Evolutionary conservation across 2,888 invertebrate genomes (phyloP), one percentile per base, ranked within the genome.

Genomic region (Cataglyphis livida): DNA sequence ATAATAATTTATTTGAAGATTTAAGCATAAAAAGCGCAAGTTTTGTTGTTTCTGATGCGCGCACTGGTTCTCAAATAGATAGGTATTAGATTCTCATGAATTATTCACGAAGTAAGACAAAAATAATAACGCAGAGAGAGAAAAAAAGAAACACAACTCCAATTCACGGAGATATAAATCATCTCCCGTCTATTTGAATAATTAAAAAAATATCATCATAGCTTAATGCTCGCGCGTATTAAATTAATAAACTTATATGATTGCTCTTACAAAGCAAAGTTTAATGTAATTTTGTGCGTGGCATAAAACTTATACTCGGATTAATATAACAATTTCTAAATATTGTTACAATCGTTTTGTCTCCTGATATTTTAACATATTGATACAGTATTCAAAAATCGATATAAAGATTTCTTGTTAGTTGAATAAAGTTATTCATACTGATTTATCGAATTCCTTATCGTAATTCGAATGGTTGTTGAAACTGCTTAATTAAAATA

Each of bases 401-500:
- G 25, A 59, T 35, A 32, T 57, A 66, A 4, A 65, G 18, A 65
- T 65, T 54, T 35, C 32, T n/a, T 25, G 12, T 44, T 44, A 44
- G 21, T 79, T 62, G 10, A 21, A 28, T 41, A 25, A 38, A 38
- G n/a, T 44, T 21, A 15, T 70, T 59, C 18, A 25, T 71, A 71
- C 59, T 59, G 78, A 79, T 79, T 79, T 71, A 79, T 79, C 59
- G 59, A 71, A 71, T 79, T 59, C 44, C 73, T 79, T 44, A 44
- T 79, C 35, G 57, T 35, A 79, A 59, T 44, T 70, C 59, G 25
- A 71, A 59, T 59, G 57, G 57, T 59, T 21, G 44, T 18, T 35
- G n/a, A 79, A 71, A 59, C 59, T 71, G 73, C 71, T 79, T 79
- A 79, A 79, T 79, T 79, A 70, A 79, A 79, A 71, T 79, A 79